phyloP scores from a whole-genome alignment of 2,113 vertebrate genomes.

The Balaeniceps rex region DNA sequence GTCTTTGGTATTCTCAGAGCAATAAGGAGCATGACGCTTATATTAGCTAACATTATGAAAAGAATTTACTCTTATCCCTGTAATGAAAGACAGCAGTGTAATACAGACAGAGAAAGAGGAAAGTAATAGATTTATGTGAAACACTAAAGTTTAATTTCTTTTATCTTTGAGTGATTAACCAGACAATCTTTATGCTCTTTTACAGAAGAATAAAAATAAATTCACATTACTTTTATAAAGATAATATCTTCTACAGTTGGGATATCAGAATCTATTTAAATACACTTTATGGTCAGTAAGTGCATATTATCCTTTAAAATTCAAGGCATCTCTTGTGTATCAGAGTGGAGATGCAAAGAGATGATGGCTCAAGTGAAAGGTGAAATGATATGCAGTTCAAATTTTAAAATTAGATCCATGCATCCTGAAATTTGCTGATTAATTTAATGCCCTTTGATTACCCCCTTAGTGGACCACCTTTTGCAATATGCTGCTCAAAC shows the following conservation, averaged over 20 bases:
- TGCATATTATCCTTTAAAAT: neutral
- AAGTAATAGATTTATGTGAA: conserved; percentile 35
- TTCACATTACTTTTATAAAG: neutral
- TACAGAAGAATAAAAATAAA: conserved; percentile 7
- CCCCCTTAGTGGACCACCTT: neutral
- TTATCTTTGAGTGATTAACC: conserved; percentile 43
- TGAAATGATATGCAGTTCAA: neutral
- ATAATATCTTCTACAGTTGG: neutral
- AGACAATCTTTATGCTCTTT: neutral
- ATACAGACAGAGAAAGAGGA: neutral
- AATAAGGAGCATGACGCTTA: neutral
- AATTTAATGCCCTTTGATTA: neutral
- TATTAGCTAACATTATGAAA: conserved; percentile 34
- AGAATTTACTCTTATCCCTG: neutral
- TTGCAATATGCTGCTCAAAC: neutral
- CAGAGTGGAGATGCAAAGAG: neutral
- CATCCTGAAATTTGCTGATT: neutral
- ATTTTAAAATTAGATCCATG: neutral
- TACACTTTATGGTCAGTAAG: neutral
- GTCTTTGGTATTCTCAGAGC: conserved; percentile 2
- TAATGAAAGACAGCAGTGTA: conserved; percentile 26
- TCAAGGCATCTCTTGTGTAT: neutral
- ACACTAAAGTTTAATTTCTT: conserved; percentile 30
- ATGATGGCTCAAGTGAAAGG: neutral
- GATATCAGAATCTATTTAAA: neutral